Evolutionary conservation across 2,113 vertebrate species (phyloP).

Genomic region (Blennius ocellaris): DNA sequence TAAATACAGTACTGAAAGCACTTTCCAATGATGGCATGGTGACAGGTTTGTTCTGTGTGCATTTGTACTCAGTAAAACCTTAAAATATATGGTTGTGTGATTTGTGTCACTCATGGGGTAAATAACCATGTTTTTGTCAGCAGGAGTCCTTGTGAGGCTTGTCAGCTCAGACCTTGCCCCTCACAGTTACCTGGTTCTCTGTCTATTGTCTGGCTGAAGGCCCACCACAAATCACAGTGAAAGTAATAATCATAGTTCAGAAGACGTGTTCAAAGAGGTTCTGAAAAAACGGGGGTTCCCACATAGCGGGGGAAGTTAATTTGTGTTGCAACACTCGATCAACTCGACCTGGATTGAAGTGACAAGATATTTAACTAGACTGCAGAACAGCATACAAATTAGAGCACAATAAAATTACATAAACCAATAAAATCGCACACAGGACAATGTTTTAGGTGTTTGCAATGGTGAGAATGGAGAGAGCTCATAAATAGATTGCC

Average conservation of each 20-base stretch:
- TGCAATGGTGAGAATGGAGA: neutral
- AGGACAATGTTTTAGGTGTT: neutral
- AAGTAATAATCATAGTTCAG: neutral
- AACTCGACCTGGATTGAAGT: neutral
- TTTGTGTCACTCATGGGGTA: neutral
- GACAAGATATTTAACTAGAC: neutral
- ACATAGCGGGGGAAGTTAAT: neutral
- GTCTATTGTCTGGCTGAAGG: conserved; percentile 6
- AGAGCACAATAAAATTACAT: neutral
- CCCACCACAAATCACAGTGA: neutral
- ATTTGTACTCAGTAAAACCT: neutral
- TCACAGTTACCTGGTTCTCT: neutral
- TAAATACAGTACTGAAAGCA: neutral
- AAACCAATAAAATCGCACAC: neutral
- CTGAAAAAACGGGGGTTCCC: neutral
- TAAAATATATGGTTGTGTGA: conserved; percentile 1
- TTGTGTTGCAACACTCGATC: neutral
- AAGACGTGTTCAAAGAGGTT: neutral
- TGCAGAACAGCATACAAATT: neutral
- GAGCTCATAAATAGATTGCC: neutral
- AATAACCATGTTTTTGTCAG: neutral
- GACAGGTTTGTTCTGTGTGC: neutral
- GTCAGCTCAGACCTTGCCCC: neutral
- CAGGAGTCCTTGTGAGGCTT: neutral
- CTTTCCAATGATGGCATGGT: neutral